Base-by-base conservation (phyloP, 2,888 invertebrate genomes). In the Chorisops tibialis region DNA sequence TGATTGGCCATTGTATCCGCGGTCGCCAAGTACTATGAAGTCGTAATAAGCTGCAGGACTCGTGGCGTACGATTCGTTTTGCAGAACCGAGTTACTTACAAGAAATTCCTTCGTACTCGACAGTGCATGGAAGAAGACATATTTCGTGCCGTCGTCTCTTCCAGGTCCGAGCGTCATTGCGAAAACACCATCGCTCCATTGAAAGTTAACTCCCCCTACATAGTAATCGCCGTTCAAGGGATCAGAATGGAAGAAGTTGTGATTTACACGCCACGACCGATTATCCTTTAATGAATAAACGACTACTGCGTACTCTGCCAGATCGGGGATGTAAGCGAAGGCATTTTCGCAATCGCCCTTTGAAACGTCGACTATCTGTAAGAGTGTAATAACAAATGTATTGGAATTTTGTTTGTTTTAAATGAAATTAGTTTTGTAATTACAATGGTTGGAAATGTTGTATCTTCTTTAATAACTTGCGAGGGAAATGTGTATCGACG, bases 171-270 rank as follows among this genome's bases (percentile, higher is more conserved):
- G 76, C 2, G 90, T 88, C 66, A 91, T 72, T 14, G 87, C 88
- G 69, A 91, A 91, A 0, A 92, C 82, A 1, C 91, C 91, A 73
- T 92, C 91, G 0, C 88, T 89, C 91, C 91, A 92, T 73, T 91
- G 91, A 83, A 91, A 92, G 72, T 87, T 85, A 19, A 89, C 82
- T 4, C 91, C 91, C 45, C 85, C 87, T 12, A 91, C 84, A 68
- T 86, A 87, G 75, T 87, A 88, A 67, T 89, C 84, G 2, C 91
- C 91, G 70, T 84, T 79, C 19, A 91, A 76, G 0, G 92, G 91
- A 72, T 92, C 91, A 68, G 91, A 90, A 76, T 89, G 85, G 85
- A 92, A 92, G 79, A 83, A 91, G 72, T 91, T 89, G 72, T 92
- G 91, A 63, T 86, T 80, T 30, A 91, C 83, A 43, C 91, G 82